A percentile compares a stretch with the other conserved stretches of the same genome.
Evolutionary conservation across 2,888 invertebrate genomes (phyloP).

Genomic region (Oscheius sp.): DNA sequence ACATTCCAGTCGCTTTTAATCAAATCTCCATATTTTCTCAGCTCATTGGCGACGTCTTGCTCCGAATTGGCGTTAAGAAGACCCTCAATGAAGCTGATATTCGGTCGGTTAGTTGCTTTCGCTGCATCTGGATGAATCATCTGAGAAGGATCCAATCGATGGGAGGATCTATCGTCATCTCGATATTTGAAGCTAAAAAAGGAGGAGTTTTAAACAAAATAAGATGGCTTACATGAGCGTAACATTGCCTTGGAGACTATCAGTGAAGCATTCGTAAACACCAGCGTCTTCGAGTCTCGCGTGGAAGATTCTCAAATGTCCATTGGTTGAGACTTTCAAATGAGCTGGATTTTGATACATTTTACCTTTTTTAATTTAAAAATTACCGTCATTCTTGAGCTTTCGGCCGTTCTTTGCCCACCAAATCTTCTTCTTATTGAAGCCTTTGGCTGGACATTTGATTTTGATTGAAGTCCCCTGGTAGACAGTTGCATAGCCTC

Average conservation of each 20-base stretch:
- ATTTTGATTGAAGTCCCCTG: constrained; percentile 90
- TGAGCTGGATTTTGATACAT: constrained; percentile 40
- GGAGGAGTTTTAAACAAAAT: background rate
- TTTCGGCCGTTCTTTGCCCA: constrained; percentile 86
- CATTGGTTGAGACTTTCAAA: constrained; percentile 85
- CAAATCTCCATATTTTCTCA: constrained; percentile 41
- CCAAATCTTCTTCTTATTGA: constrained; percentile 77
- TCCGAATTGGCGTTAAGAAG: constrained; percentile 29
- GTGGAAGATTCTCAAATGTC: constrained; percentile 85
- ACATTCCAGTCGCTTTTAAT: constrained; percentile 45
- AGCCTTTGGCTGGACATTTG: constrained; percentile 88
- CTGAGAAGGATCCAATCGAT: constrained; percentile 19
- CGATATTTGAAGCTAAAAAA: constrained; percentile 20
- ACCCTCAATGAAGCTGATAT: constrained; percentile 42
- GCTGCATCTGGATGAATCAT: constrained; percentile 27
- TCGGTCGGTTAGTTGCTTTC: constrained; percentile 6
- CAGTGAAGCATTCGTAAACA: constrained; percentile 78
- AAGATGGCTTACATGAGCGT: constrained; percentile 76
- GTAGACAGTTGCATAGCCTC: constrained; percentile 88
- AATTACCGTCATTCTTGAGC: constrained; percentile 76
- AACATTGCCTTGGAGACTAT: constrained; percentile 77
- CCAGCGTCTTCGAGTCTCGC: constrained; percentile 75
- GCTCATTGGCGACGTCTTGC: constrained; percentile 36
- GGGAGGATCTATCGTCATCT: constrained; percentile 11
- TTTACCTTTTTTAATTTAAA: background rate